Percentiles rank a stretch among this genome's conserved stretches.
Conservation (phyloP, 1,140 invertebrate genomes). For the Thrips palmi region DNA sequence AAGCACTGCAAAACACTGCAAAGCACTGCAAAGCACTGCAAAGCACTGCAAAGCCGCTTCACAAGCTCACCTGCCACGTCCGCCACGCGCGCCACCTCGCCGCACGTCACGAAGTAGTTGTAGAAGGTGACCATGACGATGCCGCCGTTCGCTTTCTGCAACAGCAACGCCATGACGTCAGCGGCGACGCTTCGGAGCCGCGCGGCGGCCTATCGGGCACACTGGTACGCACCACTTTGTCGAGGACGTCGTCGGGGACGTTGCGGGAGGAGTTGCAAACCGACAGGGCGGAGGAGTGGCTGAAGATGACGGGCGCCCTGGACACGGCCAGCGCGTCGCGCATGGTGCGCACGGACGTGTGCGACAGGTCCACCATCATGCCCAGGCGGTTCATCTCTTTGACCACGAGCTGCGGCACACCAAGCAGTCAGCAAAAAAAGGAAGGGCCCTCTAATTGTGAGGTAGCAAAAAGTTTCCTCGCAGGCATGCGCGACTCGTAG, state of each 20-base stretch:
- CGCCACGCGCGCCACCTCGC: slow-evolving; percentile 29
- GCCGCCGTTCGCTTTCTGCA: slow-evolving; percentile 28
- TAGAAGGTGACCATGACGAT: slow-evolving; percentile 45
- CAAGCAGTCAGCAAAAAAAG: too few relatives aligned
- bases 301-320: slow-evolving; percentile 77
- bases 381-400: slow-evolving; percentile 71
- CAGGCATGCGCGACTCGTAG: too few relatives aligned
- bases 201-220: too few relatives aligned
- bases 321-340: slow-evolving; percentile 51
- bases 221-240: slow-evolving; percentile 43
- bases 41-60: too few relatives aligned
- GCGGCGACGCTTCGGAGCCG: too few relatives aligned
- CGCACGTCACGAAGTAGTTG: slow-evolving; percentile 33
- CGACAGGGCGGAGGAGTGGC: slow-evolving; percentile 69
- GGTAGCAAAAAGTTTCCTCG: too few relatives aligned
- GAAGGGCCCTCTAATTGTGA: slow-evolving; percentile 41
- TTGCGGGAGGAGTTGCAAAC: slow-evolving; percentile 80
- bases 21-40: too few relatives aligned
- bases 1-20: too few relatives aligned
- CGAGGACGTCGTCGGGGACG: slow-evolving; percentile 69
- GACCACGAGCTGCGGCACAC: slow-evolving; percentile 55
- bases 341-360: slow-evolving; percentile 66
- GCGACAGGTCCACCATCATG: slow-evolving; percentile 82
- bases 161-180: too few relatives aligned
- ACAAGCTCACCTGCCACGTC: slow-evolving; percentile 37